Evolutionary conservation across 92 coral and sea anemone species (phyloP), one percentile per base, ranked within the genome.

Genomic region (Desmophyllum pertusum): DNA sequence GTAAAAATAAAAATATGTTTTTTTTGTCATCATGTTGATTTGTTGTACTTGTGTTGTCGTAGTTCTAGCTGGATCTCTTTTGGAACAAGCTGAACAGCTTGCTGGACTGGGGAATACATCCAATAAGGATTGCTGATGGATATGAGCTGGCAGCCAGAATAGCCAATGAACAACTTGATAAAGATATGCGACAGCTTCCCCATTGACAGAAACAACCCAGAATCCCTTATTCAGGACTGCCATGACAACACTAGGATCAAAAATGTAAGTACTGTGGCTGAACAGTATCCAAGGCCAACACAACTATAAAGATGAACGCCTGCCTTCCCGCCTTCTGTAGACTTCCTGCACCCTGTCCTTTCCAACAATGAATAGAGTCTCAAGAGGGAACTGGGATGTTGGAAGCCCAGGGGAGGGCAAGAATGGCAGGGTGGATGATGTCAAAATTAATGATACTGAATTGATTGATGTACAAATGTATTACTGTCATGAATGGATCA

Each of bases 31-130:
- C 25, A 4, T 65, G 39, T 15, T 65, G 23, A 29, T 67, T 18
- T 67, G n/a, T 8, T 37, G 19, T 5, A 4, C 29, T 35, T 67
- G 25, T 35, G 33, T 37, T 15, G 18, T 73, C 18, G 5, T 81
- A 97, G 99, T 97, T 72, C 84, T 97, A 67, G 99, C 99, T 41
- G 99, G 99, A 75, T 95, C 99, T 18, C 89, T 97, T 59, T 95
- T 97, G 31, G 99, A 97, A 46, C 99, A 97, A 85, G 99, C 99
- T 64, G 99, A 97, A 76, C 98, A 97, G 76, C 86, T n/a, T 97
- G 31, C 73, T 97, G n/a, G 99, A 97, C 91, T 95, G 98, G 94
- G 99, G 99, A 11, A 91, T 97, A n/a, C 99, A 97, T 77, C 99
- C 99, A 45, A 94, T 97, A 36, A 93, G 99, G 65, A 97, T 97